A percentile compares a stretch with the other conserved stretches of the same genome.
These are phyloP conservation scores for Deroptyus accipitrinus DNA, from an alignment of 2,113 vertebrate genomes.

Conservation along the genomic window DNA sequence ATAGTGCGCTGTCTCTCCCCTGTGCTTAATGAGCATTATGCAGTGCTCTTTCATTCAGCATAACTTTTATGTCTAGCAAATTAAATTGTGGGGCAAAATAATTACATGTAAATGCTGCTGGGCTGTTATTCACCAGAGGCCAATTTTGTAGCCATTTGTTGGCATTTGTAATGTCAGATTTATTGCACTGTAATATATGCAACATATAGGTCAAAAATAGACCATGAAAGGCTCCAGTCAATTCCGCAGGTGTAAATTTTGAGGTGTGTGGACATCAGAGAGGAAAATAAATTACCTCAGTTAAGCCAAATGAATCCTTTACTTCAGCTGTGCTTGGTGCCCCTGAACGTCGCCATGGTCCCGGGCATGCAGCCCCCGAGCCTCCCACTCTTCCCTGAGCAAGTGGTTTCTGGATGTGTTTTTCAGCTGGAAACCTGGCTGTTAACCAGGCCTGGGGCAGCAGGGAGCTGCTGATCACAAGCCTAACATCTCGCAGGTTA, in stretches of 20 bases:
- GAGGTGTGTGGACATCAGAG: constrained; percentile 27
- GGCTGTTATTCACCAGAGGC: constrained; percentile 67
- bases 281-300: neutral
- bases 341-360: rapidly evolving
- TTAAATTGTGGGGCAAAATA: constrained; percentile 74
- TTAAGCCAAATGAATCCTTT: neutral
- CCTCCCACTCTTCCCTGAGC: rapidly evolving
- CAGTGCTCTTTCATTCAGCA: constrained; percentile 53
- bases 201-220: constrained; percentile 47
- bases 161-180: constrained; percentile 71
- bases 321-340: neutral
- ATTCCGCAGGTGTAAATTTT: neutral
- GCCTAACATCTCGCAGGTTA: rapidly evolving
- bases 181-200: constrained; percentile 46
- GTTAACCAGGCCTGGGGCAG: neutral
- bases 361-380: neutral
- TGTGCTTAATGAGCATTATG: constrained; percentile 45
- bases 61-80: constrained; percentile 66
- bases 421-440: neutral
- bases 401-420: rapidly evolving
- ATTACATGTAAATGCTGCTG: constrained; percentile 71
- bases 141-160: constrained; percentile 75
- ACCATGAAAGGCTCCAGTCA: constrained; percentile 53
- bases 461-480: rapidly evolving
- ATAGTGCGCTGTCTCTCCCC: neutral